phyloP scores from a whole-genome alignment of 2,797 vertebrate genomes.

The Eleutherodactylus coqui region DNA sequence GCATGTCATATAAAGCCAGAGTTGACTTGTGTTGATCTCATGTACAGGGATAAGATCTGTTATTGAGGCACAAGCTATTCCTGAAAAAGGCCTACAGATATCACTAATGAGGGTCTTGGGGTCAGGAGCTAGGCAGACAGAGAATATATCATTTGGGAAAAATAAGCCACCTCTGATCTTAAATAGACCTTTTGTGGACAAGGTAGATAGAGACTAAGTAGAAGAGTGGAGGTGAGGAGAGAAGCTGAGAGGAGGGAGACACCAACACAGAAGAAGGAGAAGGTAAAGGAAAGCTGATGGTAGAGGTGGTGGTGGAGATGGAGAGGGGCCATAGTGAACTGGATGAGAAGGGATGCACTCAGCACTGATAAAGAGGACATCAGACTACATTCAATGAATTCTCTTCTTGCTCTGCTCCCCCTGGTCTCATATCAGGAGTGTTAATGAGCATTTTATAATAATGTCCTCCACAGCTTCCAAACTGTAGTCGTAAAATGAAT shows the following conservation, averaged over 20 bases:
- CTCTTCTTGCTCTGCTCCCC: slow-evolving; percentile 46
- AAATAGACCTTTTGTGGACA: slow-evolving; percentile 40
- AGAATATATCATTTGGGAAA: slow-evolving; percentile 50
- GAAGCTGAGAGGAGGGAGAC: neutral
- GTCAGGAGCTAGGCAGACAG: slow-evolving; percentile 59
- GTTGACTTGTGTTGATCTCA: slow-evolving; percentile 51
- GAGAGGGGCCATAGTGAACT: neutral
- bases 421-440: slow-evolving; percentile 46
- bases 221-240: neutral
- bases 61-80: slow-evolving; percentile 56
- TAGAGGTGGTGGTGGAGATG: neutral
- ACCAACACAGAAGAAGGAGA: neutral
- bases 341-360: slow-evolving; percentile 2
- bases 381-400: neutral
- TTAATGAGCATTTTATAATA: slow-evolving; percentile 59
- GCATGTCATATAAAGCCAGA: slow-evolving; percentile 45
- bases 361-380: slow-evolving; percentile 18
- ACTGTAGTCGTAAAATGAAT: slow-evolving; percentile 67
- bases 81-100: slow-evolving; percentile 56
- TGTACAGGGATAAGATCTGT: slow-evolving; percentile 37
- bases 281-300: neutral
- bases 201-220: slow-evolving; percentile 28
- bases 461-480: slow-evolving; percentile 62
- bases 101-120: slow-evolving; percentile 59
- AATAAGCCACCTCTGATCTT: slow-evolving; percentile 47